Percentiles rank a stretch among this genome's conserved stretches.
phyloP scores from a whole-genome alignment of 1,140 invertebrate genomes.

The Notospermus geniculatus region DNA sequence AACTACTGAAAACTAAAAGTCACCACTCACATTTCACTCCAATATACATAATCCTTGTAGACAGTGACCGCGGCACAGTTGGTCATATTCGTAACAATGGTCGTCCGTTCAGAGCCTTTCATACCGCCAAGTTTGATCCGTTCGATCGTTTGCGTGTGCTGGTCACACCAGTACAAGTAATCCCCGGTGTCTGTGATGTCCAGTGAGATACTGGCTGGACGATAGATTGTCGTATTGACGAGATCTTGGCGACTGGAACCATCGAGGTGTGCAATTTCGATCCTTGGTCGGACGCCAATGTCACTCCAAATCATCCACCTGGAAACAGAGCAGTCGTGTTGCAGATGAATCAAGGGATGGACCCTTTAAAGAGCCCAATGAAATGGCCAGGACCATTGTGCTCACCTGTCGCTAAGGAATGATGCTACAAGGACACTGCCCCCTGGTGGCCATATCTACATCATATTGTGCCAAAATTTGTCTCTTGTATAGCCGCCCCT shows the following conservation, averaged over 20 bases:
- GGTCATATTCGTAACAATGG: conserved; percentile 47
- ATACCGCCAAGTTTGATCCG: conserved; percentile 33
- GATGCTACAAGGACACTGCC: no score
- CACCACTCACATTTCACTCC: conserved; percentile 61
- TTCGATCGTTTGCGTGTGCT: conserved; percentile 55
- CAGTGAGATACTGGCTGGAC: conserved; percentile 66
- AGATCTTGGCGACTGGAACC: conserved; percentile 69
- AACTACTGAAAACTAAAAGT: neutral
- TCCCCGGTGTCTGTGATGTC: conserved; percentile 76
- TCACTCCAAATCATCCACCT: conserved; percentile 70
- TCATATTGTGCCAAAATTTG: no score
- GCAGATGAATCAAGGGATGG: no score
- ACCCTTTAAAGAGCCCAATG: no score
- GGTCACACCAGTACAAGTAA: conserved; percentile 92
- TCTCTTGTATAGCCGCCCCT: no score
- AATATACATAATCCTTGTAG: conserved; percentile 59
- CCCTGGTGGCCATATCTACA: no score
- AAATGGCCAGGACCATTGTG: no score
- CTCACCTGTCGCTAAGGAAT: no score
- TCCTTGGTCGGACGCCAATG: conserved; percentile 93
- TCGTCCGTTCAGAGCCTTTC: conserved; percentile 61
- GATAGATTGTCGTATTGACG: conserved; percentile 58
- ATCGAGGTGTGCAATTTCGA: conserved; percentile 94
- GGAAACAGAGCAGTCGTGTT: no score
- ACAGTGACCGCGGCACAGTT: conserved; percentile 55